These are phyloP conservation scores for Ivindomyrus marchei DNA, from an alignment of 2,113 vertebrate species.

Conservation along the genomic window DNA sequence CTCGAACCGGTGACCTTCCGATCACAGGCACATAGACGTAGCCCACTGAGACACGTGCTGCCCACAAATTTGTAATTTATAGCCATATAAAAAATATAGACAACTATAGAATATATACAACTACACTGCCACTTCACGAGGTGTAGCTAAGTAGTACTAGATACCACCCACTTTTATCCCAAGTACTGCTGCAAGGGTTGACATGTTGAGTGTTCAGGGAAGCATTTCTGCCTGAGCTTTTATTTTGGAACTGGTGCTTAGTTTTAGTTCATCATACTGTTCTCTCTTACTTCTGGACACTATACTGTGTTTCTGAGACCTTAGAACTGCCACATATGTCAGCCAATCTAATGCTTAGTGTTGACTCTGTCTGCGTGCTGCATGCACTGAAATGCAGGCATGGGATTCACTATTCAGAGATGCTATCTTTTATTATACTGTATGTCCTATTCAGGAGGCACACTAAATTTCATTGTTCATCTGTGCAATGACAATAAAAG, in stretches of 20 bases:
- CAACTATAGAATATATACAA: not conserved
- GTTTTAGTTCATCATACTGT: not conserved
- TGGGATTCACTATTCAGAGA: not conserved
- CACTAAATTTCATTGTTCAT: no score
- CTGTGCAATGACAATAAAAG: no score
- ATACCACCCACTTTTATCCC: not conserved
- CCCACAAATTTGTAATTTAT: not conserved
- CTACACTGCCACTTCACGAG: not conserved
- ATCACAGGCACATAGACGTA: not conserved
- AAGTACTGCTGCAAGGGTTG: not conserved
- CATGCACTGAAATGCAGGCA: not conserved
- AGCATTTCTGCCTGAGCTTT: not conserved
- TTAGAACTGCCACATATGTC: not conserved
- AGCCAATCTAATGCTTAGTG: not conserved
- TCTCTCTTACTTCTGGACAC: not conserved
- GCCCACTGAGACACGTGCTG: not conserved
- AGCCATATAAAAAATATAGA: not conserved
- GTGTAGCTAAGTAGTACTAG: not conserved
- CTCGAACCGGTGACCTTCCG: not conserved
- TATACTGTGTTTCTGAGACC: not conserved
- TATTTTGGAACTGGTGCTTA: not conserved
- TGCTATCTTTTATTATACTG: no score
- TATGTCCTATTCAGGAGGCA: no score
- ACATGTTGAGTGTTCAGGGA: not conserved
- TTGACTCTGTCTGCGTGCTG: not conserved